Evolutionary conservation across 2,888 invertebrate genomes (phyloP).

Genomic region (Pycnomerus fuliginosus): DNA sequence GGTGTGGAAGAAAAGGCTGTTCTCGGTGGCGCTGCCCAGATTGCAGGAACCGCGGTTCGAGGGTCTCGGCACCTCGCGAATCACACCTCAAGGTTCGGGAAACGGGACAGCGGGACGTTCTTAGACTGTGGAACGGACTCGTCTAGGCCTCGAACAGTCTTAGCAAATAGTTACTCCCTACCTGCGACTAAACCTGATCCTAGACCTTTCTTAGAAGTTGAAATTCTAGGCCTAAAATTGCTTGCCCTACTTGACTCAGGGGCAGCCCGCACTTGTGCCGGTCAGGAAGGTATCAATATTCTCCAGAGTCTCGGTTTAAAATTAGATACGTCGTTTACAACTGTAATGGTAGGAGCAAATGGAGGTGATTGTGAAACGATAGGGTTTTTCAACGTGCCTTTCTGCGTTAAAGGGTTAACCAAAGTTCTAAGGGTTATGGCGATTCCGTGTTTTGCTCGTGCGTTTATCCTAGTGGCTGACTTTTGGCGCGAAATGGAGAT

Average conservation of each 20-base stretch:
- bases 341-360: neutral
- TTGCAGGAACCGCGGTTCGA: too few relatives aligned
- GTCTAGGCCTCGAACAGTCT: too few relatives aligned
- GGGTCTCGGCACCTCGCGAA: too few relatives aligned
- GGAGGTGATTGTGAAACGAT: neutral
- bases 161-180: too few relatives aligned
- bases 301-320: neutral
- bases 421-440: neutral
- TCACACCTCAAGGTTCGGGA: too few relatives aligned
- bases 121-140: too few relatives aligned
- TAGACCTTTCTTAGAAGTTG: constrained; percentile 7
- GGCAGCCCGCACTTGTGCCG: constrained; percentile 8
- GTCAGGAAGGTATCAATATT: constrained; percentile 3
- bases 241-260: constrained; percentile 9
- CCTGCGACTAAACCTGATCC: too few relatives aligned
- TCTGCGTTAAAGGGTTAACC: neutral
- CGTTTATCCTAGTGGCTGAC: constrained; percentile 13
- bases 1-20: too few relatives aligned
- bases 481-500: constrained; percentile 19
- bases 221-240: constrained; percentile 4
- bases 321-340: neutral
- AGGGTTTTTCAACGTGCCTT: neutral
- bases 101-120: too few relatives aligned
- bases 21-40: too few relatives aligned
- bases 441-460: constrained; percentile 9